phyloP scores from a whole-genome alignment of 2,888 invertebrate species.

The Embidobia sp. region DNA sequence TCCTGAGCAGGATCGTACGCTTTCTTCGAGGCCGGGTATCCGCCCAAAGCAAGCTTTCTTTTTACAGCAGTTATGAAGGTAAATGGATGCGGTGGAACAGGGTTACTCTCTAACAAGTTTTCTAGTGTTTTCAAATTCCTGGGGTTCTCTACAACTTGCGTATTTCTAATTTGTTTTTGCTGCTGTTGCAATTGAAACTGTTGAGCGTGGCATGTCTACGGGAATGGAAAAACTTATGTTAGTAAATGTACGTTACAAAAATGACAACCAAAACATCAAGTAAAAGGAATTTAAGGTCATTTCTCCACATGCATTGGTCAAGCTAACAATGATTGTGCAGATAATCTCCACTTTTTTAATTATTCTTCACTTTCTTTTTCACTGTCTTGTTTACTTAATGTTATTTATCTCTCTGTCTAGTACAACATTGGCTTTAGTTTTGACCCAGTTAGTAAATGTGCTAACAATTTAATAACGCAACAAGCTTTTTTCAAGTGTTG shows the following conservation, averaged over 20 bases:
- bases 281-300: too few species aligned
- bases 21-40: constrained; percentile 69
- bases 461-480: too few species aligned
- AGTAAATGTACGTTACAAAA: too few species aligned
- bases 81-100: constrained; percentile 83
- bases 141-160: constrained; percentile 49
- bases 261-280: background rate
- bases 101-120: constrained; percentile 68
- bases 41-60: constrained; percentile 82
- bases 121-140: constrained; percentile 56
- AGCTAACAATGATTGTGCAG: too few species aligned
- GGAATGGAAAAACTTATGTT: constrained; percentile 43
- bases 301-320: too few species aligned
- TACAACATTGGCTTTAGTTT: too few species aligned
- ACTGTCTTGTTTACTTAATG: too few species aligned
- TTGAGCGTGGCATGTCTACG: constrained; percentile 67
- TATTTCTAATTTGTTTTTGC: constrained; percentile 61
- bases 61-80: constrained; percentile 85
- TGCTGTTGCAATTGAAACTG: constrained; percentile 63
- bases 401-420: too few species aligned
- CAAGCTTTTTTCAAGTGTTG: too few species aligned
- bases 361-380: too few species aligned
- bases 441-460: too few species aligned
- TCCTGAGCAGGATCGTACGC: constrained; percentile 64
- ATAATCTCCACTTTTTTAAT: too few species aligned